Evolutionary conservation across 2,888 invertebrate species (phyloP).

Genomic region (Zygothrica quintamaculata): DNA sequence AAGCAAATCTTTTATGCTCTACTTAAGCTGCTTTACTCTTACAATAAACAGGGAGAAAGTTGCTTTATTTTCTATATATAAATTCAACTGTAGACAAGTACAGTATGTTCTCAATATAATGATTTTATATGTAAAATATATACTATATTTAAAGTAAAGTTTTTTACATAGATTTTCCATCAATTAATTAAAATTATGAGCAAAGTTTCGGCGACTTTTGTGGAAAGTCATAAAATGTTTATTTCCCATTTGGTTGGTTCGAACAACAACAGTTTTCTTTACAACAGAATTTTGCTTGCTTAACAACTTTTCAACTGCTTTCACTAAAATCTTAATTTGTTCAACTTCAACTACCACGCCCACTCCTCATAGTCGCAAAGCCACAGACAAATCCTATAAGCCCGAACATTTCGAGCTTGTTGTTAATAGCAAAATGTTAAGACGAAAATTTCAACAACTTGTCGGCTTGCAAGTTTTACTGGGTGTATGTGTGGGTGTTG

Average conservation of each 20-base stretch:
- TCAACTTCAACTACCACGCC: slow-evolving; percentile 4
- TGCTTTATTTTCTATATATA: too few species aligned
- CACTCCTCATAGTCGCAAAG: neutral
- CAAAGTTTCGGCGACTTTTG: neutral
- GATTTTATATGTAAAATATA: too few species aligned
- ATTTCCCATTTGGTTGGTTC: slow-evolving; percentile 10
- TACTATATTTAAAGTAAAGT: too few species aligned
- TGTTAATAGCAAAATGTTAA: slow-evolving; percentile 12
- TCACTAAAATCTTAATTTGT: slow-evolving; percentile 32
- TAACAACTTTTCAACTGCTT: slow-evolving; percentile 6
- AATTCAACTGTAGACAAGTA: too few species aligned
- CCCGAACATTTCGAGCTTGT: slow-evolving; percentile 16
- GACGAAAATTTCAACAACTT: slow-evolving; percentile 43
- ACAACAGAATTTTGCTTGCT: slow-evolving; percentile 10
- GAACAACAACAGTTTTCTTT: slow-evolving; percentile 1
- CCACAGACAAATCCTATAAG: slow-evolving; percentile 35
- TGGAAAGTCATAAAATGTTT: neutral
- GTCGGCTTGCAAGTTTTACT: slow-evolving; percentile 37
- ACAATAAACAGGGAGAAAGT: too few species aligned
- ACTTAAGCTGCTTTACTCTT: too few species aligned
- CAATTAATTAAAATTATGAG: neutral
- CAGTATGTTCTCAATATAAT: too few species aligned
- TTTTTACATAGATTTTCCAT: too few species aligned
- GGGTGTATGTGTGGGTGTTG: neutral
- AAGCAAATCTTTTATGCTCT: too few species aligned